Evolutionary conservation across 2,113 vertebrate genomes (phyloP).

Genomic region (Mormyrus lacerda): DNA sequence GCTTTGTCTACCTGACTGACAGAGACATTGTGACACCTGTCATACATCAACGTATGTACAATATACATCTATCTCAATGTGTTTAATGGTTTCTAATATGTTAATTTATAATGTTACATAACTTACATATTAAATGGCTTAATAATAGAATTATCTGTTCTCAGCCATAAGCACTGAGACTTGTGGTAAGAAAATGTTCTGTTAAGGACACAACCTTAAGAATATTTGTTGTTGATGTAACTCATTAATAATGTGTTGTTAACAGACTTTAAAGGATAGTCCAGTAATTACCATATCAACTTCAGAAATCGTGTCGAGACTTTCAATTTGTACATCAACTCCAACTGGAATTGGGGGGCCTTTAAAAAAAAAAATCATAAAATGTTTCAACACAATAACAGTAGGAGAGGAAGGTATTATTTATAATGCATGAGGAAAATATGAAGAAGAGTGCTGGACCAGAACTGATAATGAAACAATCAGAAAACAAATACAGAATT

Average conservation of each 20-base stretch:
- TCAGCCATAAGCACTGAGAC: not conserved
- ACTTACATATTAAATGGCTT: not conserved
- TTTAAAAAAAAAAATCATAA: conserved; percentile 24
- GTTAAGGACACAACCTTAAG: not conserved
- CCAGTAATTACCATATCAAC: conserved; percentile 33
- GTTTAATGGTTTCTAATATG: not conserved
- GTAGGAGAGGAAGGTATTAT: not conserved
- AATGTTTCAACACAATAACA: not conserved
- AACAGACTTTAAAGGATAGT: not conserved
- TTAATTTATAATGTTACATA: not conserved
- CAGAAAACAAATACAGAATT: not conserved
- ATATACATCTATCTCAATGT: not conserved
- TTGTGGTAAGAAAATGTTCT: not conserved
- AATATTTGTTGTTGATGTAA: not conserved
- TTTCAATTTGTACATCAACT: conserved; percentile 67
- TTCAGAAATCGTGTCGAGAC: conserved; percentile 46
- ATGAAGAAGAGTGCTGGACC: not conserved
- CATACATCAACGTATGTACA: not conserved
- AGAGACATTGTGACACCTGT: not conserved
- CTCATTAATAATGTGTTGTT: not conserved
- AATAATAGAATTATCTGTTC: not conserved
- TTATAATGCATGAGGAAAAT: not conserved
- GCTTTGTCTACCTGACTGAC: not conserved
- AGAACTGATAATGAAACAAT: not conserved
- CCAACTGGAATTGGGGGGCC: conserved; percentile 62